phyloP scores from a whole-genome alignment of 2,113 vertebrate genomes.

The Spea multiplicata region DNA sequence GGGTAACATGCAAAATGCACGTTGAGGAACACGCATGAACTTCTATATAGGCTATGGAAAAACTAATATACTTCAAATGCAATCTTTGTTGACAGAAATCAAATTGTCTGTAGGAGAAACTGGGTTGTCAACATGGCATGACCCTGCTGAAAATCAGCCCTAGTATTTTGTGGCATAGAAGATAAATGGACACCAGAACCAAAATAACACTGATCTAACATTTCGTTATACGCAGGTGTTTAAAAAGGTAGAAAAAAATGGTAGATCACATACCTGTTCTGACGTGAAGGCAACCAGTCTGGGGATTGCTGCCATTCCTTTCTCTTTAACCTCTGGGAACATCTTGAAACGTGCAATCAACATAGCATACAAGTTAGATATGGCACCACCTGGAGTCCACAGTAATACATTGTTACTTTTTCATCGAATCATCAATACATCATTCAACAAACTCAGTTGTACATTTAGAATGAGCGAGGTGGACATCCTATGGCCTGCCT shows the following conservation, averaged over 20 bases:
- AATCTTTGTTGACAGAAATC: too few species aligned
- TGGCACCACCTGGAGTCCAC: slow-evolving; percentile 89
- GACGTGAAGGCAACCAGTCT: slow-evolving; percentile 95
- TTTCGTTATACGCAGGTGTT: too few species aligned
- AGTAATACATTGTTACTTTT: slow-evolving; percentile 66
- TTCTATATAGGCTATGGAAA: too few species aligned
- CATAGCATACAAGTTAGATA: slow-evolving; percentile 99
- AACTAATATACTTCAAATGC: too few species aligned
- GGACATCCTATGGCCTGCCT: not conserved
- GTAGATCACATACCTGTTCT: slow-evolving; percentile 82
- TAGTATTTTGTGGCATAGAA: too few species aligned
- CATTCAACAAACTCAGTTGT: slow-evolving; percentile 18
- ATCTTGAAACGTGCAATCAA: slow-evolving; percentile 98
- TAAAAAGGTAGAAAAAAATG: slow-evolving; percentile 29
- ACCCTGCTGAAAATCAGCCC: too few species aligned
- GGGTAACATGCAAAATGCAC: too few species aligned
- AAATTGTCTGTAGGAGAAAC: too few species aligned
- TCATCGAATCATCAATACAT: slow-evolving; percentile 45
- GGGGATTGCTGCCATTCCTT: slow-evolving; percentile 96
- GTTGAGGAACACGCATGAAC: too few species aligned
- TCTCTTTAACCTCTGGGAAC: slow-evolving; percentile 99
- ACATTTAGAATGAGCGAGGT: not conserved
- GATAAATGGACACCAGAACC: too few species aligned
- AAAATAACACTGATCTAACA: too few species aligned
- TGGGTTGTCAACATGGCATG: too few species aligned